Evolutionary conservation across 2,797 vertebrate species (phyloP).

Genomic region (Coracias cyanogaster): DNA sequence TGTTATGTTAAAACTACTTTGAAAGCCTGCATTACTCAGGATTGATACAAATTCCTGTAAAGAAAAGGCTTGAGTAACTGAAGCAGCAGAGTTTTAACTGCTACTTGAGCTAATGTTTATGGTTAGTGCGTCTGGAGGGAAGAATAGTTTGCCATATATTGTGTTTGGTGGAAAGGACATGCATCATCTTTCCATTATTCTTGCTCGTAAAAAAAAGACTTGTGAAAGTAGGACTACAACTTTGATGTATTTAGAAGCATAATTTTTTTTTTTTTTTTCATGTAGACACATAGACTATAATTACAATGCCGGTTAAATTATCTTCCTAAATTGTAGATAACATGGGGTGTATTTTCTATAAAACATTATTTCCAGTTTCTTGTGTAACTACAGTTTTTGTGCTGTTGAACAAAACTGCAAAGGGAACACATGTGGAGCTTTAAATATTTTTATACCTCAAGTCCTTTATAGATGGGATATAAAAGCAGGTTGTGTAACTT

Average conservation of each 20-base stretch:
- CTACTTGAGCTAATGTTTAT: not conserved
- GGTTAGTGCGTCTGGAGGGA: not conserved
- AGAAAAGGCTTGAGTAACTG: not conserved
- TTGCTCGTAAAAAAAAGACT: not conserved
- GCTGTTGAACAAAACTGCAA: not conserved
- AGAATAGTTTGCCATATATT: not conserved
- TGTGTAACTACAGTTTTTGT: not conserved
- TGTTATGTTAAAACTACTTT: not conserved
- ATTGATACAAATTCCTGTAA: not conserved
- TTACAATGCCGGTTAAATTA: not conserved
- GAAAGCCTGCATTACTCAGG: not conserved
- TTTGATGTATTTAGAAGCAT: conserved; percentile 1
- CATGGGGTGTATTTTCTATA: conserved; percentile 9
- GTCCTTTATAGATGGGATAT: not conserved
- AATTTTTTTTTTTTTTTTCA: not conserved
- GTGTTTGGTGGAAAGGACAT: not conserved
- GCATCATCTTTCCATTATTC: not conserved
- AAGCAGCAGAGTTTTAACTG: not conserved
- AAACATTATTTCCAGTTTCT: not conserved
- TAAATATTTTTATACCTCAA: not conserved
- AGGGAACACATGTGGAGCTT: not conserved
- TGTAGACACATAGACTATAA: not conserved
- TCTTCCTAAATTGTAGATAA: conserved; percentile 3
- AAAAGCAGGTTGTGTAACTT: not conserved
- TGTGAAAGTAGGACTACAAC: not conserved